These are phyloP conservation scores for Telenomus remus DNA, from an alignment of 1,140 invertebrate genomes.

Conservation along the genomic window DNA sequence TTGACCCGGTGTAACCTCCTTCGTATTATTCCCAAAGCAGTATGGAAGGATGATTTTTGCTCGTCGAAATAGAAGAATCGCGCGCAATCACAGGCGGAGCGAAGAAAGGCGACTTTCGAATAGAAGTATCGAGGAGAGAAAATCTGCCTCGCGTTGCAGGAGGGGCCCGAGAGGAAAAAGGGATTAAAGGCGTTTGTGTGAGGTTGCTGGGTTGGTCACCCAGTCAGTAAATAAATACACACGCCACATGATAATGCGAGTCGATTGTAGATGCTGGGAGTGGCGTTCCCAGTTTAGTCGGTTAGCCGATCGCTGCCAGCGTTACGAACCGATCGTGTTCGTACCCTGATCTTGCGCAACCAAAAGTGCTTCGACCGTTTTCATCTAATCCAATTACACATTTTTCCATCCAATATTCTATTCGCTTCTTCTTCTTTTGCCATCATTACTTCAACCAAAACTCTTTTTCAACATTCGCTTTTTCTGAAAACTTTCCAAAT, in stretches of 20 bases:
- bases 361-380: background rate
- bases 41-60: constrained; percentile 48
- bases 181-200: constrained; percentile 35
- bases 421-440: no score
- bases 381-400: no score
- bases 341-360: constrained; percentile 3
- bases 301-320: constrained; percentile 41
- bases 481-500: no score
- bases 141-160: constrained; percentile 24
- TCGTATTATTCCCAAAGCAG: constrained; percentile 49
- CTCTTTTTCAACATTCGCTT: no score
- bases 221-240: constrained; percentile 55
- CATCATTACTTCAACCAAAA: no score
- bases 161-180: constrained; percentile 28
- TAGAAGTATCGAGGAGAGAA: constrained; percentile 52
- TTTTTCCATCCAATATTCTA: no score
- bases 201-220: constrained; percentile 48
- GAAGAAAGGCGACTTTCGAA: constrained; percentile 55
- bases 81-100: constrained; percentile 44
- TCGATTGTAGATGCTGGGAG: constrained; percentile 55
- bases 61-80: constrained; percentile 54
- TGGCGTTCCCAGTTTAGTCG: constrained; percentile 53
- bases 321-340: constrained; percentile 30
- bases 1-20: constrained; percentile 48
- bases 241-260: constrained; percentile 48